A percentile compares a stretch with the other conserved stretches of the same genome.
Evolutionary conservation across 2,888 invertebrate species (phyloP).

Genomic region (Subacronicta megacephala): DNA sequence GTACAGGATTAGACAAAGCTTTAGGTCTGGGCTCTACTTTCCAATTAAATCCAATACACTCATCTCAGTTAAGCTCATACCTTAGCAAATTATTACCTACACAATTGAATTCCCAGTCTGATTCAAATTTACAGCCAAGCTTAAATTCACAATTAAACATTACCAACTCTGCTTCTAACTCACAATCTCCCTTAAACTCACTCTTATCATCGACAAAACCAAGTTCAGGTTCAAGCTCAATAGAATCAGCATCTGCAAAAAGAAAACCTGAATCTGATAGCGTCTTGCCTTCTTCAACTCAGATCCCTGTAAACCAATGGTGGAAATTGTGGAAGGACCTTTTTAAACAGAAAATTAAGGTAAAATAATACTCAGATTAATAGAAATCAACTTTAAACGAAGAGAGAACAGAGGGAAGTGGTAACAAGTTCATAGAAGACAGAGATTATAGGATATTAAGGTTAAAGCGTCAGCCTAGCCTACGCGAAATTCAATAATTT

Average conservation of each 20-base stretch:
- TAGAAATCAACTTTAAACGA: too few relatives aligned
- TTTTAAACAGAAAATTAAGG: slow-evolving; percentile 22
- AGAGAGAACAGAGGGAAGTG: too few relatives aligned
- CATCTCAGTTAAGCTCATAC: slow-evolving; percentile 2
- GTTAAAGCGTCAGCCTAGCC: too few relatives aligned
- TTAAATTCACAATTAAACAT: neutral
- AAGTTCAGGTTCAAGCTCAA: slow-evolving; percentile 2
- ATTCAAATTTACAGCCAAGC: neutral
- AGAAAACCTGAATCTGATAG: neutral
- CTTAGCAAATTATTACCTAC: slow-evolving; percentile 6
- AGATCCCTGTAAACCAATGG: slow-evolving; percentile 11
- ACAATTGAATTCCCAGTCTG: neutral
- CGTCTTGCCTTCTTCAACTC: slow-evolving; percentile 2
- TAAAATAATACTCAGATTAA: slow-evolving; percentile 15
- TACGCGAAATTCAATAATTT: too few relatives aligned
- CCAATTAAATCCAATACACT: neutral
- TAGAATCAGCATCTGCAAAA: neutral
- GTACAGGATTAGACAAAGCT: slow-evolving; percentile 4
- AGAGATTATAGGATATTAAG: too few relatives aligned
- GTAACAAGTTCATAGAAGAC: too few relatives aligned
- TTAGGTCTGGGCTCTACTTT: neutral
- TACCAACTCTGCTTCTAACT: neutral
- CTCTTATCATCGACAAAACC: slow-evolving; percentile 1
- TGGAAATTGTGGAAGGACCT: slow-evolving; percentile 30
- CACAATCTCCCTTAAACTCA: slow-evolving; percentile 7